phyloP scores from a whole-genome alignment of 2,888 invertebrate species.

The Epiblema foenella region DNA sequence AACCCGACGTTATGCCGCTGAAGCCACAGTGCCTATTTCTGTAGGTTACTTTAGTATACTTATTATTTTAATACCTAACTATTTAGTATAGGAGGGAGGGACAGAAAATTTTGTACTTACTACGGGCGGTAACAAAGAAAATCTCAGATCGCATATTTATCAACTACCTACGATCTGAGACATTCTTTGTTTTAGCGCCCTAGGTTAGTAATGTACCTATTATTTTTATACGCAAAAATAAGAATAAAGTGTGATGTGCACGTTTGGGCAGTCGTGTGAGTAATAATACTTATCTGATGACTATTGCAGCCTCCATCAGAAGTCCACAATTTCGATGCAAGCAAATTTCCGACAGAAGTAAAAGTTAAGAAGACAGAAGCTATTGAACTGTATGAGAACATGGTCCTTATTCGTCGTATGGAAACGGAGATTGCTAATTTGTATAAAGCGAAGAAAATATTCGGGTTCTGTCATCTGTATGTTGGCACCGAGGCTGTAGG shows the following conservation, averaged over 20 bases:
- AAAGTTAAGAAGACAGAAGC: conserved; percentile 91
- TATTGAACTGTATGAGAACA: conserved; percentile 87
- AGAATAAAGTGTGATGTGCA: no score
- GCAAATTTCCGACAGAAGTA: conserved; percentile 79
- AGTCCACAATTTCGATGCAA: conserved; percentile 34
- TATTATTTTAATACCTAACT: no score
- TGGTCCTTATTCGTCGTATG: conserved; percentile 92
- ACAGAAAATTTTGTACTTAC: no score
- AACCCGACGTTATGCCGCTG: conserved; percentile 27
- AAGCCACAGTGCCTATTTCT: conserved; percentile 30
- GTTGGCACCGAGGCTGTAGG: conserved; percentile 86
- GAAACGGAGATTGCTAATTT: conserved; percentile 95
- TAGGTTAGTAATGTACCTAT: no score
- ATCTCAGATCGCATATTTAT: no score
- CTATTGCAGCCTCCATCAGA: conserved; percentile 23
- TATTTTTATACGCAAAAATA: no score
- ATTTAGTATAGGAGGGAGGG: no score
- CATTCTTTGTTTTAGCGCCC: no score
- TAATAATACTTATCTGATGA: no score
- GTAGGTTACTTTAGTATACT: conserved; percentile 17
- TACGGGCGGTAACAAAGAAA: no score
- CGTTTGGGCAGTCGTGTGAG: no score
- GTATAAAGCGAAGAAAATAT: conserved; percentile 95
- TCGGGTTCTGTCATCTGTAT: conserved; percentile 97
- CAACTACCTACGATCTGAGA: no score